Evolutionary conservation across 1,140 invertebrate species (phyloP), one percentile per base, ranked within the genome.

Genomic region (Drosophila lowei): DNA sequence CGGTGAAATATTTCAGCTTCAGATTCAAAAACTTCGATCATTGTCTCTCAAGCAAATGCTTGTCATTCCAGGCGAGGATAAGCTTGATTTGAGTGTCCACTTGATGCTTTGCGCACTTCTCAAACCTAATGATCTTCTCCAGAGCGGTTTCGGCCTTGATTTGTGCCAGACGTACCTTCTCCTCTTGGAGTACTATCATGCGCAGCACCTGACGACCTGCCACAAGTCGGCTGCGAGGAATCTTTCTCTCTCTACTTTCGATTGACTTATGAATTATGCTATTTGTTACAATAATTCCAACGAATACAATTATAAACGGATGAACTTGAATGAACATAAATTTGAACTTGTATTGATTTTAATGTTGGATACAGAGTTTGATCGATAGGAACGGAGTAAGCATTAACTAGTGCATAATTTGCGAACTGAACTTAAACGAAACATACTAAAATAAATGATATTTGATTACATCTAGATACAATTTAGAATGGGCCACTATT

Each of bases 161-260:
- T 52, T 76, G 53, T 9, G 72, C 73, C 34, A 79, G 49, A 3
- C 67, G 72, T 6, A 78, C 6, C 18, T 78, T 68, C 21, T 91
- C 90, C 4, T 83, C 64, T 0, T 44, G 34, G 2, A n/a, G n/a
- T n/a, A n/a, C n/a, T n/a, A n/a, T n/a, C n/a, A n/a, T 67, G 9
- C 83, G 68, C 52, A 75, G 38, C 18, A 64, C 64, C 38, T 76
- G 46, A 2, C 57, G 53, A 9, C 57, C 70, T 16, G 71, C 61
- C 0, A 16, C 18, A 38, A 83, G 9, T 63, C 75, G 77, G 0
- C 67, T 78, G 15, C 86, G 79, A 30, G 86, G 54, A 90, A 91
- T 91, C 13, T 63, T 84, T 18, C 13, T 13, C 13, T 8, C 9
- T 8, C 8, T 23, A 9, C 7, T 46, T 23, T 18, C 11, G 34